Percentiles rank a stretch among this genome's conserved stretches.
Evolutionary conservation across 2,797 vertebrate species (phyloP).

Genomic region (Anolis apletophallus): DNA sequence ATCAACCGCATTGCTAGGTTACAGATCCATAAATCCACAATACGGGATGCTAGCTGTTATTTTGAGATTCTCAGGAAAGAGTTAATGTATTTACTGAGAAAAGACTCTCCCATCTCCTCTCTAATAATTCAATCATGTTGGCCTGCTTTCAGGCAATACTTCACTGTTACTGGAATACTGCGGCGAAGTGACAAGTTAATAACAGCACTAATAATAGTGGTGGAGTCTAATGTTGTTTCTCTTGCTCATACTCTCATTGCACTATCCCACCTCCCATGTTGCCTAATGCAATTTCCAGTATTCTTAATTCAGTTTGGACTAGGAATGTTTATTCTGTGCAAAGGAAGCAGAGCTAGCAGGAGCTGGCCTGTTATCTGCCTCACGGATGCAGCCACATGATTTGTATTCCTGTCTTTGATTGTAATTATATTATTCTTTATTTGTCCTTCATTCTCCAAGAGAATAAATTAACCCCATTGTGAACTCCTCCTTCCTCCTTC

Average conservation of each 20-base stretch:
- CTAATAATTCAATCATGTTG: constrained; percentile 73
- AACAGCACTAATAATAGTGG: constrained; percentile 76
- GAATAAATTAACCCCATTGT: constrained; percentile 41
- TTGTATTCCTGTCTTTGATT: constrained; percentile 51
- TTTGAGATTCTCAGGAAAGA: constrained; percentile 52
- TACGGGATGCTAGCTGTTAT: neutral
- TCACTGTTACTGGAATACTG: constrained; percentile 75
- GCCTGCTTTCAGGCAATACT: constrained; percentile 74
- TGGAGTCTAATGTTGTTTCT: constrained; percentile 71
- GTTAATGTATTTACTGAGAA: constrained; percentile 61
- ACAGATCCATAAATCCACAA: too few species aligned
- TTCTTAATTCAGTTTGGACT: constrained; percentile 69
- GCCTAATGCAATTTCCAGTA: constrained; percentile 71
- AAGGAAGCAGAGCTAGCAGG: constrained; percentile 43
- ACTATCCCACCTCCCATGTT: constrained; percentile 66
- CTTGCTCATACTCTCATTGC: constrained; percentile 66
- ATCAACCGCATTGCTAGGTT: too few species aligned
- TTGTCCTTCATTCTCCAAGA: constrained; percentile 26
- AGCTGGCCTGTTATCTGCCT: constrained; percentile 52
- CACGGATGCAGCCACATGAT: neutral
- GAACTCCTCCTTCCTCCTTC: neutral
- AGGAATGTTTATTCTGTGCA: constrained; percentile 59
- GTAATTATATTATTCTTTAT: constrained; percentile 39
- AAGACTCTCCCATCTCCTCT: constrained; percentile 34
- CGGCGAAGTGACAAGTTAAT: constrained; percentile 77